Evolutionary conservation across 2,888 invertebrate genomes (phyloP), one percentile per base, ranked within the genome.

Genomic region (Panorpa germanica): DNA sequence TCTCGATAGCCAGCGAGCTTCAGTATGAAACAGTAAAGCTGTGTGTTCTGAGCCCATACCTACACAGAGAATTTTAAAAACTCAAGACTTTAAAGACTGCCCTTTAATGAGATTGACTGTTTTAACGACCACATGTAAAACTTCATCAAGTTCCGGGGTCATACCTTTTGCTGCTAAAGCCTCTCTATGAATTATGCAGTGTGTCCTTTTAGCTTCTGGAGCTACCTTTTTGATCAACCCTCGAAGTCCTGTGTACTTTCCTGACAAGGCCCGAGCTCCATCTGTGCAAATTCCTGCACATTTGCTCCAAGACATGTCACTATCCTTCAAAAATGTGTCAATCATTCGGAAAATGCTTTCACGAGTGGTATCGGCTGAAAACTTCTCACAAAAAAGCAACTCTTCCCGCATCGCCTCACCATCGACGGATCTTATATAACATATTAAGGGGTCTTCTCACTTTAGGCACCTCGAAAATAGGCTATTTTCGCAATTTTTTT

Each of bases 261-360:
- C 38, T 32, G 35, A 32, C 37, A 40, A 40, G 26, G 36, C 36
- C 34, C 31, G 35, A 12, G 37, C 37, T 33, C 40, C 40, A 39
- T 42, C 42, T 21, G 40, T 41, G 35, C 38, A 42, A 20, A 43
- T 37, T 32, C 37, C 38, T 10, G 42, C 38, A 35, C 40, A 40
- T 26, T 38, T 38, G 18, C 32, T 35, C 37, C 40, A 43, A 29
- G 15, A 29, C 31, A 38, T 29, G 31, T 36, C 19, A 31, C 31
- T 30, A 28, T 21, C 34, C 32, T 29, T 31, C 29, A 38, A 37
- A 38, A 30, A 34, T 43, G 31, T 34, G 32, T 43, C 37, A 23
- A 43, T 34, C 27, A 40, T 39, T 20, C 36, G 28, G 34, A 42
- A 42, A 34, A 43, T 38, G 32, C 41, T 38, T 18, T 33, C 23